Base-by-base conservation (phyloP, 1,140 invertebrate species). In the Trachymyrmex cornetzi region DNA sequence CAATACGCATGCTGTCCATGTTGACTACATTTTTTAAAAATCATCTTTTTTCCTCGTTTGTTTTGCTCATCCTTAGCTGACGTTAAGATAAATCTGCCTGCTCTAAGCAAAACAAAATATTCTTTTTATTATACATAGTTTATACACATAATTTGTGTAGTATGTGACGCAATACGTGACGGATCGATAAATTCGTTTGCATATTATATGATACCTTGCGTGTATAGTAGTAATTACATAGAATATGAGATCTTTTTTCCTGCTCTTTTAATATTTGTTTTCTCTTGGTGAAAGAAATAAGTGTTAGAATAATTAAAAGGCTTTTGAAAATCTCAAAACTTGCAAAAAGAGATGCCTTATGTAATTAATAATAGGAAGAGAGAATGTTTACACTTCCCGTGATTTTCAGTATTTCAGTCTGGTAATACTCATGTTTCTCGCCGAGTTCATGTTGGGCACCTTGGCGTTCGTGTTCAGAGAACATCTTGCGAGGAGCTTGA, bases 381-480 rank as follows among this genome's bases (percentile, higher is more conserved):
- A 79, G 34, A 79, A 50, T 1, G 5, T 50, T 53, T 16, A 57
- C 7, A 30, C 12, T 1, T 63, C 1, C 27, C 0, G 67, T 72
- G 72, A 82, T 75, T 93, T 96, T 74, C 94, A 98, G 98, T 98
- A 98, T 95, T 98, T 98, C 93, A 96, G 97, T 79, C 94, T 98
- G 90, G 97, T 98, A n/a, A 96, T 98, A 66, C 94, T 98, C 63
- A 96, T 98, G 87, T 98, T 98, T 94, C 95, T 97, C 81, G 96
- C 97, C 82, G 97, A 98, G 93, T 97, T 98, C 85, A 96, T 97
- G 87, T 95, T 97, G 24, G 98, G 97, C 59, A 97, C 97, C 4
- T 95, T 98, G 48, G 97, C 97, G 11, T 98, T 98, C 92, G 96
- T 98, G 63, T 98, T 98, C 93, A 96, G 97, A 81, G 96, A 97